Conservation (phyloP, 2,113 vertebrate genomes). For the Cervus canadensis region DNA sequence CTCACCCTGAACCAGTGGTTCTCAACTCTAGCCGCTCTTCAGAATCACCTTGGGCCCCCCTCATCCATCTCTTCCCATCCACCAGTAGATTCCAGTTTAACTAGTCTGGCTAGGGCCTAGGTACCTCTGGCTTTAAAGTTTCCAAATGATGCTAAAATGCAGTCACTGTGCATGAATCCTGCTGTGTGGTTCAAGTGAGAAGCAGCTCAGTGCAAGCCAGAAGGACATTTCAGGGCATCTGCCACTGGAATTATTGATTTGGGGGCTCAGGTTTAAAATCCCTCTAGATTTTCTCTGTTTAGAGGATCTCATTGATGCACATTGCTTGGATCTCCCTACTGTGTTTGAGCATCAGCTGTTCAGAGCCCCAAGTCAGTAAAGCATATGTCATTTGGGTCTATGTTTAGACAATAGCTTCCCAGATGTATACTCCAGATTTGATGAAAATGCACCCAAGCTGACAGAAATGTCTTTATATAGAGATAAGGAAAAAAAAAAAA, state of each 20-base stretch:
- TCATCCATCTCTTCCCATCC: neutral
- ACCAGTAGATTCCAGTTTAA: neutral
- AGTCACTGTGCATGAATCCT: neutral
- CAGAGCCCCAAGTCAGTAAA: neutral
- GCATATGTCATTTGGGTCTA: neutral
- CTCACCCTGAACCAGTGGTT: neutral
- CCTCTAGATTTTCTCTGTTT: neutral
- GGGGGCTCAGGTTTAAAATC: fast-evolving
- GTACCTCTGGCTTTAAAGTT: neutral
- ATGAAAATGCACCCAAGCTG: neutral
- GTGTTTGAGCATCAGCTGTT: neutral
- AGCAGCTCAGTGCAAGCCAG: neutral
- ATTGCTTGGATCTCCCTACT: neutral
- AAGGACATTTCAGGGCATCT: neutral
- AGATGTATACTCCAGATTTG: neutral
- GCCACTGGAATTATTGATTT: neutral
- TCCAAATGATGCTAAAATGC: neutral
- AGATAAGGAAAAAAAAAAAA: neutral
- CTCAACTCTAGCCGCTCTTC: neutral
- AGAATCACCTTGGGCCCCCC: neutral
- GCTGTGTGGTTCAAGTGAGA: neutral
- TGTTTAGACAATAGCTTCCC: neutral
- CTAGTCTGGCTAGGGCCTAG: neutral
- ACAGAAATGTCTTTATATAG: neutral
- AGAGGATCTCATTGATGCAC: neutral